phyloP scores from a whole-genome alignment of 2,113 vertebrate species.

The Petrocephalus microphthalmus region DNA sequence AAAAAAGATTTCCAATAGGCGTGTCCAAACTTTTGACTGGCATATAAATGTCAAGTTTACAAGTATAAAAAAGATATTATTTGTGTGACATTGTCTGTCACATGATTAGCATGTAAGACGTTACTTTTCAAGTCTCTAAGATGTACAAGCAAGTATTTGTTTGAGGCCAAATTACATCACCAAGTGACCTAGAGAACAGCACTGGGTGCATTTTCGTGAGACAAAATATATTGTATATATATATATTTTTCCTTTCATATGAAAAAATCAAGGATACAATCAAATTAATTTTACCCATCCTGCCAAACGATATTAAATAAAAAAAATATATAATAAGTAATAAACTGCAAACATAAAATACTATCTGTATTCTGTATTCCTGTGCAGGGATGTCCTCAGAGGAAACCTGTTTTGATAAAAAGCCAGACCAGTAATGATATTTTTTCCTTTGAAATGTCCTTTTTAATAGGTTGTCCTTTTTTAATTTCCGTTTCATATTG shows the following conservation, averaged over 20 bases:
- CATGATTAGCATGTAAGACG: not conserved
- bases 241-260: not conserved
- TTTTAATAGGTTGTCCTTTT: not conserved
- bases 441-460: not conserved
- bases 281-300: not conserved
- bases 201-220: not conserved
- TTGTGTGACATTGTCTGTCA: not conserved
- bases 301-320: not conserved
- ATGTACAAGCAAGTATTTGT: not conserved
- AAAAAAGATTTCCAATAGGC: not conserved
- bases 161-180: not conserved
- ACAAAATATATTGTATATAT: not conserved
- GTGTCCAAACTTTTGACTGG: not conserved
- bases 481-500: not conserved
- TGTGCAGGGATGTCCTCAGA: not conserved
- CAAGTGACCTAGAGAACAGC: not conserved
- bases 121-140: not conserved
- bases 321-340: not conserved
- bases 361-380: not conserved
- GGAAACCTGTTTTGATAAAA: conserved; percentile 5
- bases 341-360: not conserved
- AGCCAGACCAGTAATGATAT: not conserved
- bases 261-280: not conserved
- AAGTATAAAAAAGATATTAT: not conserved
- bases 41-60: not conserved